Base-by-base conservation (phyloP, 2,113 vertebrate species). In the Callospermophilus lateralis region DNA sequence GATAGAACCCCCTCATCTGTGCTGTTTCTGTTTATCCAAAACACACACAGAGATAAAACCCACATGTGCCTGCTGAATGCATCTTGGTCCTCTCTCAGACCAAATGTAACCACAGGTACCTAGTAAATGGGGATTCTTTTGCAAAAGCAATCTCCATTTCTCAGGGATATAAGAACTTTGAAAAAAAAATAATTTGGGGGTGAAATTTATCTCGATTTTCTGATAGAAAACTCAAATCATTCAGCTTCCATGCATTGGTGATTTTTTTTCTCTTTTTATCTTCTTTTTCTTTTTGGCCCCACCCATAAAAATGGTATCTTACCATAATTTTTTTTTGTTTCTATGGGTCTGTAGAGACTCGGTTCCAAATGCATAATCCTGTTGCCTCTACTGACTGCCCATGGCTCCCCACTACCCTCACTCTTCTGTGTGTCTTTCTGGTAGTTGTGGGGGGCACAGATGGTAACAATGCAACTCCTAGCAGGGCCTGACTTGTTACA, bases 11-110 rank as follows among this genome's bases (percentile, higher is more conserved):
- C 51, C 83, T 93, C 61, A 84, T 95, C 93, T 94, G 53, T 73
- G 84, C 78, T 65, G 48, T 70, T 95, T 94, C 96, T 97, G 61
- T 92, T 97, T 97, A 95, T 96, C 95, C 24, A 80, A 96, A 90
- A 89, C 72, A 92, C 93, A 91, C 65, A 78, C 12, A 30, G 79
- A 92, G 96, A 97, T 74, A 95, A 97, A 97, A 73, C 80, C 94
- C 90, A 68, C 84, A 13, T 48, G 55, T 81, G 55, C 84, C 45
- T 87, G 78, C 93, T 87, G 72, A 63, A 32, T 37, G 26, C 70
- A 13, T 24, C 78, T 89, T 51, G 92, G 78, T 72, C 84, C 51
- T 45, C 26, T 78, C 65, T 53, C 70, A 65, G 84, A 94, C 79
- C 92, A 78, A 63, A 78, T 0, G 72, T 19, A 84, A 58, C 79